Evolutionary conservation across 2,113 vertebrate species (phyloP).

Genomic region (Casuarius casuarius): DNA sequence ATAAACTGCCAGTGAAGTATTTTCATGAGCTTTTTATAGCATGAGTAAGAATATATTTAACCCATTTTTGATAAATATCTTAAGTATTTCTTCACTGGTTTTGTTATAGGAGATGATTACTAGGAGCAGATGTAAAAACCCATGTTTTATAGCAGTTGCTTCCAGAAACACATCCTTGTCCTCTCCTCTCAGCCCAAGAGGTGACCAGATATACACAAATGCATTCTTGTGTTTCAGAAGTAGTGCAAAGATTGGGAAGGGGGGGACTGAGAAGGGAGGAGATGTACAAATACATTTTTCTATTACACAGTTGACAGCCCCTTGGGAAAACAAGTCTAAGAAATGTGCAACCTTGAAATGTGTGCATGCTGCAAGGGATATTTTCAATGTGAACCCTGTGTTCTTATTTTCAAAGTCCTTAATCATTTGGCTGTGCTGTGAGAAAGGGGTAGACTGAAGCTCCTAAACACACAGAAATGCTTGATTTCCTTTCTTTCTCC

Average conservation of each 20-base stretch:
- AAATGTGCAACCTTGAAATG: constrained; percentile 22
- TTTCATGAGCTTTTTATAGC: constrained; percentile 21
- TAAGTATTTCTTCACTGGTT: background rate
- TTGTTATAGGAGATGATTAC: background rate
- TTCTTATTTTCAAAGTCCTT: constrained; percentile 12
- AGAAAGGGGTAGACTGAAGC: background rate
- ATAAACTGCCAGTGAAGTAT: constrained; percentile 42
- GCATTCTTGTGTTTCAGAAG: background rate
- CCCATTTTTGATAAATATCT: background rate
- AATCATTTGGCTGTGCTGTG: background rate
- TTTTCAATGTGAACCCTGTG: constrained; percentile 15
- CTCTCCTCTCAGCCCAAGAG: constrained; percentile 18
- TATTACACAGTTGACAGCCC: constrained; percentile 44
- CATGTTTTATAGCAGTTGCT: background rate
- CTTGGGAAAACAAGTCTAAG: constrained; percentile 52
- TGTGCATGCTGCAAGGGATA: background rate
- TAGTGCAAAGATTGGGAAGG: background rate
- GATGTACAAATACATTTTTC: constrained; percentile 29
- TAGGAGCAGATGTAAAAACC: background rate
- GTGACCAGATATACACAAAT: background rate
- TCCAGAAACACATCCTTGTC: background rate
- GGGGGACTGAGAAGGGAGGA: background rate
- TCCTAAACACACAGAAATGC: background rate
- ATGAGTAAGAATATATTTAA: background rate
- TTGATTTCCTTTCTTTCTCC: background rate